These are phyloP conservation scores for Pseudolycoriella hygida DNA, from an alignment of 2,888 invertebrate genomes.

Conservation along the genomic window DNA sequence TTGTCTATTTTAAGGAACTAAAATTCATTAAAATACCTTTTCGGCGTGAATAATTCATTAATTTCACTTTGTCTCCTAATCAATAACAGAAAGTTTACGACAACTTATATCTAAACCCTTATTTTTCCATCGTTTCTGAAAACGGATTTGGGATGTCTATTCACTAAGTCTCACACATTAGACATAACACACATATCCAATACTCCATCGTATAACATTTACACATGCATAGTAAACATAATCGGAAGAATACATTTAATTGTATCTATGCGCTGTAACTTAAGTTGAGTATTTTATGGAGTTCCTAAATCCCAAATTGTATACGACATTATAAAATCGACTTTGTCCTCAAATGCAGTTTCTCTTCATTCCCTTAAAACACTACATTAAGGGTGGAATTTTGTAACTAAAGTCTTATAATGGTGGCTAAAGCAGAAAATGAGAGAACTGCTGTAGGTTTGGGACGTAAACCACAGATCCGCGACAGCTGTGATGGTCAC, in stretches of 20 bases:
- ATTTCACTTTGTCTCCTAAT: slow-evolving; percentile 2
- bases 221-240: too few relatives aligned
- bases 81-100: background rate
- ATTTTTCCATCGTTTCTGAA: background rate
- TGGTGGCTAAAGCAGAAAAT: background rate
- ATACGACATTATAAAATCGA: background rate
- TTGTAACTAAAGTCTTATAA: background rate
- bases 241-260: too few relatives aligned
- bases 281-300: too few relatives aligned
- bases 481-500: slow-evolving; percentile 10
- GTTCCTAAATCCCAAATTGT: background rate
- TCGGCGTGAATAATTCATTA: too few relatives aligned
- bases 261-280: too few relatives aligned
- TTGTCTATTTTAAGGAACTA: too few relatives aligned
- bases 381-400: background rate
- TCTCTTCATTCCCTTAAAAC: slow-evolving; percentile 1
- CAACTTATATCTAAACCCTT: background rate
- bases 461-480: slow-evolving; percentile 8
- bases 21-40: too few relatives aligned
- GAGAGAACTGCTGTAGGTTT: slow-evolving; percentile 2
- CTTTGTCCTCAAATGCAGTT: slow-evolving; percentile 3
- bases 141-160: too few relatives aligned
- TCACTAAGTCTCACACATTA: too few relatives aligned
- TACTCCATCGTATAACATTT: too few relatives aligned
- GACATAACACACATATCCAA: too few relatives aligned